These are phyloP conservation scores for Aleiodes leptofemur DNA, from an alignment of 2,888 invertebrate genomes.

Conservation along the genomic window DNA sequence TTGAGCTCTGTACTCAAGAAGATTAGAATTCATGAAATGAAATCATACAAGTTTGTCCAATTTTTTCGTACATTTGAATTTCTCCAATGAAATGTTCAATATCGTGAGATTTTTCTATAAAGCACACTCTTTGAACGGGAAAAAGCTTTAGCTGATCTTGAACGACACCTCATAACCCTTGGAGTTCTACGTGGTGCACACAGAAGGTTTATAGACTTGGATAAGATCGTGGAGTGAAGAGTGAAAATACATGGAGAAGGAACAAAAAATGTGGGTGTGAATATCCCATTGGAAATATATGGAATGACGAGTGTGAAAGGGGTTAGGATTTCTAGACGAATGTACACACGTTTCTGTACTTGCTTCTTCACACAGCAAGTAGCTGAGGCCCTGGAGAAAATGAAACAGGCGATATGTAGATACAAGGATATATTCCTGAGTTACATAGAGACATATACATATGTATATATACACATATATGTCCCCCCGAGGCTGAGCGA, in stretches of 20 bases:
- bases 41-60: too few relatives aligned
- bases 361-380: neutral
- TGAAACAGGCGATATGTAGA: slow-evolving; percentile 36
- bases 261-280: slow-evolving; percentile 9
- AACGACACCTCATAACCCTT: slow-evolving; percentile 25
- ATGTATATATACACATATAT: neutral
- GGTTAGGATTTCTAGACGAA: slow-evolving; percentile 21
- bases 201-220: slow-evolving; percentile 15
- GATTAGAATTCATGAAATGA: too few relatives aligned
- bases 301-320: slow-evolving; percentile 22
- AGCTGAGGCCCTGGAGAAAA: slow-evolving; percentile 9
- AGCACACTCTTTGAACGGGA: slow-evolving; percentile 11
- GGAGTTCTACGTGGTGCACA: neutral
- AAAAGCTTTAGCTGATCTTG: slow-evolving; percentile 25
- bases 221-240: neutral
- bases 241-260: neutral
- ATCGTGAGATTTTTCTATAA: neutral
- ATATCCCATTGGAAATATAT: slow-evolving; percentile 31
- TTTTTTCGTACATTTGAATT: neutral
- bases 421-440: slow-evolving; percentile 23
- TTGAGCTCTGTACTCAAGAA: too few relatives aligned
- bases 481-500: slow-evolving; percentile 9
- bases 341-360: slow-evolving; percentile 21
- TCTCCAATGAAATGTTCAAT: neutral
- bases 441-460: slow-evolving; percentile 3